Evolutionary conservation across 2,888 invertebrate genomes (phyloP).

Genomic region (Vanessa cardui): DNA sequence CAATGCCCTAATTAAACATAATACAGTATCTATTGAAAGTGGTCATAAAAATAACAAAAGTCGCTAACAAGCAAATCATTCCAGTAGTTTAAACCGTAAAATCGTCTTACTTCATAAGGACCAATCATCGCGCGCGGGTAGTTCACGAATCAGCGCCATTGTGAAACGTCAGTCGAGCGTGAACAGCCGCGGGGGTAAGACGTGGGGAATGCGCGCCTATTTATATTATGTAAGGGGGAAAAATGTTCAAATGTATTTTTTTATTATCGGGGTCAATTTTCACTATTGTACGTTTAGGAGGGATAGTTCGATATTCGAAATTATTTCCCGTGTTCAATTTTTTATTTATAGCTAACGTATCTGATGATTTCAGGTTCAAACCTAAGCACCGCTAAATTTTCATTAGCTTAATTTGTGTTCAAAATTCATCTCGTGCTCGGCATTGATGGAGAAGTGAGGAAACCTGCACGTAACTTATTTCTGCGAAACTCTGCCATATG

Average conservation of each 20-base stretch:
- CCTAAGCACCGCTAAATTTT: too few relatives aligned
- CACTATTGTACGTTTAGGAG: neutral
- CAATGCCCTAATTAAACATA: constrained; percentile 6
- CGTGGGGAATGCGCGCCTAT: constrained; percentile 35
- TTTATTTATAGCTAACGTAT: too few relatives aligned
- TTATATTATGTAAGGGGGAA: constrained; percentile 14
- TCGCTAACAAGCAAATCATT: constrained; percentile 52
- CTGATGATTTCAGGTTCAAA: too few relatives aligned
- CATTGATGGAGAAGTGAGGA: too few relatives aligned
- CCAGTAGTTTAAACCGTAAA: constrained; percentile 56
- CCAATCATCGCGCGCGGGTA: constrained; percentile 63
- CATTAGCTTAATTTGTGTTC: too few relatives aligned
- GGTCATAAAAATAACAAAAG: constrained; percentile 47
- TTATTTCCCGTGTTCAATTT: too few relatives aligned
- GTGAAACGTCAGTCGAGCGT: constrained; percentile 65
- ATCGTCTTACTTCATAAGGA: constrained; percentile 53
- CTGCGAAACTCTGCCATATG: too few relatives aligned
- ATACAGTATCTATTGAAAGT: constrained; percentile 17
- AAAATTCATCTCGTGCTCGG: too few relatives aligned
- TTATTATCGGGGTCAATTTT: constrained; percentile 8
- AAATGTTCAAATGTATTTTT: constrained; percentile 14
- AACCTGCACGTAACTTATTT: too few relatives aligned
- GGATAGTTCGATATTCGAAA: too few relatives aligned
- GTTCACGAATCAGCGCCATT: constrained; percentile 74
- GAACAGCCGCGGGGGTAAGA: constrained; percentile 53